Conservation (phyloP, 2,888 invertebrate genomes). For the Melolontha melolontha region DNA sequence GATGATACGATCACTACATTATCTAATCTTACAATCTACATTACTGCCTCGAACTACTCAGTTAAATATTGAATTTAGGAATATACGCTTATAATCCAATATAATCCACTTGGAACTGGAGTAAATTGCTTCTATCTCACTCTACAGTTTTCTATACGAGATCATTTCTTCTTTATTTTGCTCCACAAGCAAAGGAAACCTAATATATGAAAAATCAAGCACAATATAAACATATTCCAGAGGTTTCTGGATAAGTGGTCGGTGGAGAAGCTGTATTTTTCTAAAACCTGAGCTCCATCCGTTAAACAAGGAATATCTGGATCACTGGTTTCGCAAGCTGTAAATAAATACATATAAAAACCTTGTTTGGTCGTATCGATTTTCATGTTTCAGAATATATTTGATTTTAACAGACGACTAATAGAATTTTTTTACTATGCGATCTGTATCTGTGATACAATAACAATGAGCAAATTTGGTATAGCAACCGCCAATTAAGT, state of each 20-base stretch:
- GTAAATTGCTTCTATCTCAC: conserved; percentile 8
- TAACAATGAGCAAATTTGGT: too few relatives aligned
- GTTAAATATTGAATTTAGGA: neutral
- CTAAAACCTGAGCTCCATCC: conserved; percentile 78
- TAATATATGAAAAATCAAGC: conserved; percentile 76
- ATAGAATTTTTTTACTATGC: too few relatives aligned
- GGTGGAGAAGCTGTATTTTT: conserved; percentile 78
- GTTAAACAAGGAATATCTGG: conserved; percentile 78
- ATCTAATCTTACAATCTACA: too few relatives aligned
- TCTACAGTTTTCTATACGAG: neutral
- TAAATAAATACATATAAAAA: conserved; percentile 48
- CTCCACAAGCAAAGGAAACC: conserved; percentile 77
- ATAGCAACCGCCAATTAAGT: too few relatives aligned
- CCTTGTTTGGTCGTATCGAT: neutral
- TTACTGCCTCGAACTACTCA: too few relatives aligned
- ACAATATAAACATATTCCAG: conserved; percentile 74
- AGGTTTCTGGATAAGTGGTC: conserved; percentile 75
- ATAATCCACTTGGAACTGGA: conserved; percentile 18
- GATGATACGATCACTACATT: too few relatives aligned
- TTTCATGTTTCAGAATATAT: too few relatives aligned
- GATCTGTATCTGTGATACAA: too few relatives aligned
- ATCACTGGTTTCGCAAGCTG: conserved; percentile 73
- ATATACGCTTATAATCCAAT: conserved; percentile 11
- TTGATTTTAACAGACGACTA: too few relatives aligned
- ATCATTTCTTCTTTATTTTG: conserved; percentile 71